Evolutionary conservation across 92 coral and sea anemone species (phyloP), one percentile per base, ranked within the genome.

Genomic region (Montipora capitata): DNA sequence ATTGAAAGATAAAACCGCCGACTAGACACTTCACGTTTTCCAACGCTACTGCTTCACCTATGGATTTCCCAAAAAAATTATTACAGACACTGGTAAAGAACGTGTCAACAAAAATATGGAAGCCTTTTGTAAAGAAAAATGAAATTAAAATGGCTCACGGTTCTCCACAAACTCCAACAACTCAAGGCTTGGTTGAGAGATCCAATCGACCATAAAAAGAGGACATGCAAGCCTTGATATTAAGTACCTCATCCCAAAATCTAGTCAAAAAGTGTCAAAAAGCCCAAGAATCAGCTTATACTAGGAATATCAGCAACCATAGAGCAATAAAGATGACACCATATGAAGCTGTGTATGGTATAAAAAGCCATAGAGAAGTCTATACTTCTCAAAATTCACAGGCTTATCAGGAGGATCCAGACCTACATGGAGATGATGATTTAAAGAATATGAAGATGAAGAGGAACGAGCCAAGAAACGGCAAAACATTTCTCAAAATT

Each of bases 81-180:
- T 65, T 84, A 5, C 82, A 42, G 84, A 82, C 80, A 88, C 88
- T 41, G 87, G 89, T 16, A 77, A 58, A n/a, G n/a, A n/a, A n/a
- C n/a, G n/a, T n/a, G n/a, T n/a, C n/a, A n/a, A n/a, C n/a, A n/a
- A n/a, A 35, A 62, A 42, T 13, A 27, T 92, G 51, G 72, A 92
- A 76, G 66, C 77, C 3, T 82, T 88, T 72, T 76, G 86, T 16
- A 15, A 82, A 44, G 87, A 92, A 40, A 87, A 92, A n/a, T 70
- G 82, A 70, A 17, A 83, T 88, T 16, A 20, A 67, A 16, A 15
- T 76, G 42, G 77, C 77, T 14, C 95, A 92, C 74, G 92, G 92
- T 43, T 76, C 95, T 27, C 93, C 93, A n/a, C 74, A 66, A 71
- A 83, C 95, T 74, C 87, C 89, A 15, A 78, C 93, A 69, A 88